Evolutionary conservation across 2,888 invertebrate species (phyloP).

Genomic region (Neelides folsomi): DNA sequence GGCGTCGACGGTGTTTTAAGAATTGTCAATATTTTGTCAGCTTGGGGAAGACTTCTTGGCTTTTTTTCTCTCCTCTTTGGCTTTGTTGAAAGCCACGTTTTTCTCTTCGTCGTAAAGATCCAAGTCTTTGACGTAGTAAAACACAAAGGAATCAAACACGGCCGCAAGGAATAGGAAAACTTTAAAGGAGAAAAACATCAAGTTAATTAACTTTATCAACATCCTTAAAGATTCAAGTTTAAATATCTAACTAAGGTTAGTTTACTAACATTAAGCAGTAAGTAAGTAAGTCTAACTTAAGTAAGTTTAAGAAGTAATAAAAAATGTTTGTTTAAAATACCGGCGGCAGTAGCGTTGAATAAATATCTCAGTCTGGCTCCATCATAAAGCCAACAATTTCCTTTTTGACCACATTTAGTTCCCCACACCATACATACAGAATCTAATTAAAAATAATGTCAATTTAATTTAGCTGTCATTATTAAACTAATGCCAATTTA

Average conservation of each 20-base stretch:
- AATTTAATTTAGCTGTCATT: too few relatives aligned
- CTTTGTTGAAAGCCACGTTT: conserved; percentile 13
- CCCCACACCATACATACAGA: conserved; percentile 59
- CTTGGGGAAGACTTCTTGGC: background rate
- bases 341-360: conserved; percentile 52
- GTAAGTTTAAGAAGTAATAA: background rate
- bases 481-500: too few relatives aligned
- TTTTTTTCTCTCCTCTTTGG: background rate
- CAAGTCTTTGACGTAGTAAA: conserved; percentile 40
- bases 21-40: background rate
- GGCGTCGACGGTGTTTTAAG: too few relatives aligned
- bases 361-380: conserved; percentile 50
- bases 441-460: too few relatives aligned
- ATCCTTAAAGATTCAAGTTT: too few relatives aligned
- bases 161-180: conserved; percentile 39
- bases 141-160: conserved; percentile 41
- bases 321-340: conserved; percentile 32
- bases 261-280: background rate
- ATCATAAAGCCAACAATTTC: conserved; percentile 63
- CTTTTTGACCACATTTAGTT: conserved; percentile 53
- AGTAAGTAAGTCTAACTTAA: background rate
- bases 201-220: background rate
- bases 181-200: conserved; percentile 34
- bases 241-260: too few relatives aligned
- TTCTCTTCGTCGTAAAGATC: conserved; percentile 36